A percentile compares a stretch with the other conserved stretches of the same genome.
phyloP scores from a whole-genome alignment of 2,113 vertebrate genomes.

The Podilymbus podiceps region DNA sequence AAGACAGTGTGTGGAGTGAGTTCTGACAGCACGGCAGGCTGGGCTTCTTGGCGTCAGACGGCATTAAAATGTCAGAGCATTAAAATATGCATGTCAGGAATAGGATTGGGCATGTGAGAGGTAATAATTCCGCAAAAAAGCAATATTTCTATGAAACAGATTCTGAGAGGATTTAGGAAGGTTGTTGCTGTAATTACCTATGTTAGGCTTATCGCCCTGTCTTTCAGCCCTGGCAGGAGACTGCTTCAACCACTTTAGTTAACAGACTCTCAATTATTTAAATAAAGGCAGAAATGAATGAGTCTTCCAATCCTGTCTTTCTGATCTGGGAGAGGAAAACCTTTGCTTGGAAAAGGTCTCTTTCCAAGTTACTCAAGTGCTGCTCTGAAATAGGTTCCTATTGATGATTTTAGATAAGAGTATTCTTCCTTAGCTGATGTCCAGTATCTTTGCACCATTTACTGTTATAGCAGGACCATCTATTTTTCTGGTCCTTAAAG shows the following conservation, averaged over 20 bases:
- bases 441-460: neutral
- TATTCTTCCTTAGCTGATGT: neutral
- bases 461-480: neutral
- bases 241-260: neutral
- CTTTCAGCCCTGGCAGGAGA: neutral
- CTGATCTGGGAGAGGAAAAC: neutral
- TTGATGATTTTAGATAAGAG: neutral
- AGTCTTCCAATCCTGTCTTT: neutral
- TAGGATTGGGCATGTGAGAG: slow-evolving; percentile 33
- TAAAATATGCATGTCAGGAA: slow-evolving; percentile 37
- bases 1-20: neutral
- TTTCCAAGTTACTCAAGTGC: neutral
- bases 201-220: neutral
- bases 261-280: slow-evolving; percentile 27
- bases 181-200: slow-evolving; percentile 24
- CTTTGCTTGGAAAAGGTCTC: neutral
- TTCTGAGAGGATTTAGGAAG: slow-evolving; percentile 31
- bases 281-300: neutral
- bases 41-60: slow-evolving; percentile 4
- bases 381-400: neutral
- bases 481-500: neutral
- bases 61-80: slow-evolving; percentile 41
- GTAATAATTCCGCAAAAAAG: slow-evolving; percentile 19
- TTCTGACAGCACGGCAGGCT: slow-evolving; percentile 3
- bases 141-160: slow-evolving; percentile 6